phyloP scores from a whole-genome alignment of 2,888 invertebrate species.

The Acanthosepion pharaonis region DNA sequence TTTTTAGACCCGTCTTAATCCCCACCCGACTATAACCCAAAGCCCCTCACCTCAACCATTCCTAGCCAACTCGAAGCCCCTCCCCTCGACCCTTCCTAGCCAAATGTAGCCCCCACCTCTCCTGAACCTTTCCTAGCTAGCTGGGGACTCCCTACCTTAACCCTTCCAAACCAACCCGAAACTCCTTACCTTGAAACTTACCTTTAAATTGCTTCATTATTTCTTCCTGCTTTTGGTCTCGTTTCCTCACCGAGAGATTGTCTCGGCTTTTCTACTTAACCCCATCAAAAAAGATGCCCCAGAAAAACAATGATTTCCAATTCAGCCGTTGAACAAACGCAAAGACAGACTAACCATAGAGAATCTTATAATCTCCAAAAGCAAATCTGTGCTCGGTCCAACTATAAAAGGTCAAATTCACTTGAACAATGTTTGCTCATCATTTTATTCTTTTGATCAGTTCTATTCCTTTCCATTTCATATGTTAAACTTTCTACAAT shows the following conservation, averaged over 20 bases:
- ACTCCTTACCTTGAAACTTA: neutral
- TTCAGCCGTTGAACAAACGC: neutral
- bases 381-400: neutral
- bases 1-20: neutral
- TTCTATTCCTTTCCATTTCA: neutral
- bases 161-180: too few relatives aligned
- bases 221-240: neutral
- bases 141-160: too few relatives aligned
- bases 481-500: neutral
- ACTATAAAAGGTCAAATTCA: neutral
- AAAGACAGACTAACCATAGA: neutral
- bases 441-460: too few relatives aligned
- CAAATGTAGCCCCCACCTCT: neutral
- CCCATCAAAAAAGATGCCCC: neutral
- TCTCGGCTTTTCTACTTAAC: neutral
- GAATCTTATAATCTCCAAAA: neutral
- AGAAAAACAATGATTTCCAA: neutral
- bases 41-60: neutral
- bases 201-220: constrained; percentile 20
- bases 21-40: neutral
- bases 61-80: neutral
- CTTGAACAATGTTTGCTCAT: neutral
- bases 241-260: neutral
- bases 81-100: neutral
- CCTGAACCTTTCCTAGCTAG: too few relatives aligned